Conservation (phyloP, 2,113 vertebrate species). For the Crocuta crocuta region DNA sequence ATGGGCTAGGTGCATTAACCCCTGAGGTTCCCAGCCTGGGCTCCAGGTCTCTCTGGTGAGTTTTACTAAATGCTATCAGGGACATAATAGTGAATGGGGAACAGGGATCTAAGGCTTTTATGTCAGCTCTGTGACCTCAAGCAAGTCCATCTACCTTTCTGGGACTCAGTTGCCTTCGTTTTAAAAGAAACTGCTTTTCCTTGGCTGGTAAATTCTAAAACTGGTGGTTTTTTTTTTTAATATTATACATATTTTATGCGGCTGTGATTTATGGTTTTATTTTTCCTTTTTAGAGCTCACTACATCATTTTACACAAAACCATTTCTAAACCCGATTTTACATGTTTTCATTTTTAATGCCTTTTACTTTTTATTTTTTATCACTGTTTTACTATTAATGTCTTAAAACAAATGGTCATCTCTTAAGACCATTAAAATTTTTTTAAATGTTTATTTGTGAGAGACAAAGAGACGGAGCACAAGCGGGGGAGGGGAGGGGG, state of each 20-base stretch:
- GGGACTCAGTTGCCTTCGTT: not conserved
- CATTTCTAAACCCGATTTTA: constrained; percentile 35
- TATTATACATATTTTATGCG: not conserved
- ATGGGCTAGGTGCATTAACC: constrained; percentile 26
- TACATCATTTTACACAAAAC: constrained; percentile 46
- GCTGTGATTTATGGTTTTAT: not conserved
- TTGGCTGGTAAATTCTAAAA: constrained; percentile 3
- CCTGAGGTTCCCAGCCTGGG: not conserved
- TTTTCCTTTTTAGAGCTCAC: constrained; percentile 6
- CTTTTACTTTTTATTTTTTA: not conserved
- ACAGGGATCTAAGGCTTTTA: not conserved
- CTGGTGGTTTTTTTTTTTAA: not conserved
- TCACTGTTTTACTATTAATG: not conserved
- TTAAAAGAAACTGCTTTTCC: constrained; percentile 40
- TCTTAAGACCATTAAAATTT: not conserved
- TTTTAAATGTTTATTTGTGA: too few relatives aligned
- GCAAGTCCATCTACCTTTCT: not conserved
- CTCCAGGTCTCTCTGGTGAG: not conserved
- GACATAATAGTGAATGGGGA: constrained; percentile 15
- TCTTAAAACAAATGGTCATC: not conserved
- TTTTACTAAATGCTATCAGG: not conserved
- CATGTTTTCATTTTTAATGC: not conserved
- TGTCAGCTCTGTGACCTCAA: constrained; percentile 36
- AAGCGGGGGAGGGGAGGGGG: too few relatives aligned
- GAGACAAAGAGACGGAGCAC: too few relatives aligned